Percentiles rank a stretch among this genome's conserved stretches.
Conservation (phyloP, 2,113 vertebrate species). For the Oreochromis spilurus region DNA sequence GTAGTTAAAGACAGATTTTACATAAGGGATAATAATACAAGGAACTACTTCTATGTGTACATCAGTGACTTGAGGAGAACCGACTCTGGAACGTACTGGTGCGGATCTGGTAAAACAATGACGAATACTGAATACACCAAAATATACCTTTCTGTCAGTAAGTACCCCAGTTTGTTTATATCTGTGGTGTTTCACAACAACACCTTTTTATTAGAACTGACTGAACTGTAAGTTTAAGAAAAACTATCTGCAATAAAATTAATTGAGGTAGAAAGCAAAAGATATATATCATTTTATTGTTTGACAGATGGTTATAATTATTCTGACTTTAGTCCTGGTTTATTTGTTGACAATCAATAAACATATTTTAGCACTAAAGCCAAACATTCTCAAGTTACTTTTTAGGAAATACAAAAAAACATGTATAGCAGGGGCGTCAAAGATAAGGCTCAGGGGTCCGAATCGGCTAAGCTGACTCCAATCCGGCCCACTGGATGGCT, state of each 20-base stretch:
- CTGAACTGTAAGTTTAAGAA: not conserved
- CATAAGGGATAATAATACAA: not conserved
- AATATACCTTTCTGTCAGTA: not conserved
- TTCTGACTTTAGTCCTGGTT: not conserved
- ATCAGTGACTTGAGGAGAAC: not conserved
- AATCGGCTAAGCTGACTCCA: not conserved
- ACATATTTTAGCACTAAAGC: not conserved
- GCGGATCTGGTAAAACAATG: not conserved
- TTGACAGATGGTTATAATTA: not conserved
- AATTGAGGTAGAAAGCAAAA: not conserved
- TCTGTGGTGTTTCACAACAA: not conserved
- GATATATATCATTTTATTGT: not conserved
- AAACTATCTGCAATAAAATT: not conserved
- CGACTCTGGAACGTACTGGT: constrained; percentile 57
- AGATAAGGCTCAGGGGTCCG: not conserved
- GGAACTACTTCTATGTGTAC: not conserved
- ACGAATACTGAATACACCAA: not conserved
- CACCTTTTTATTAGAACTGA: not conserved
- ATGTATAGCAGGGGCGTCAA: not conserved
- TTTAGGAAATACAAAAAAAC: not conserved
- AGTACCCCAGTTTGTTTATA: not conserved
- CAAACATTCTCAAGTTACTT: not conserved
- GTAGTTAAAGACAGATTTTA: not conserved
- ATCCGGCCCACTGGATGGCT: not conserved
- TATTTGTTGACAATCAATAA: not conserved